A percentile compares a stretch with the other conserved stretches of the same genome.
Conservation (phyloP, 2,797 vertebrate genomes). For the Crocodylus rhombifer region DNA sequence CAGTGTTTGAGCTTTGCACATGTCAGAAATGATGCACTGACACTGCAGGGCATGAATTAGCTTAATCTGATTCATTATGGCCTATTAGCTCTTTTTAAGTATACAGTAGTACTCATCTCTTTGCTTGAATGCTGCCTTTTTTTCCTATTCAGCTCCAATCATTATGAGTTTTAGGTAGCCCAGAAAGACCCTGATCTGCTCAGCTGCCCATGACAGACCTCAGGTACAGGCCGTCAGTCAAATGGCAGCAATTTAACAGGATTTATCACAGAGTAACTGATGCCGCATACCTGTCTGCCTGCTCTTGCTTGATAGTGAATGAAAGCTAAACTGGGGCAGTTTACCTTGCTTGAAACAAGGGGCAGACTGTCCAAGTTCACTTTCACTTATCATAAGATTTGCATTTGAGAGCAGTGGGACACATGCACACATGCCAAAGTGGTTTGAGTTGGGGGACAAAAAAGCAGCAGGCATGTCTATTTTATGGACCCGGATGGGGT, state of each 20-base stretch:
- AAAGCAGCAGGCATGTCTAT: neutral
- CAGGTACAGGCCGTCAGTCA: too few relatives aligned
- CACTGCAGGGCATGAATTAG: fast-evolving
- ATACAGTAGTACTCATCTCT: too few relatives aligned
- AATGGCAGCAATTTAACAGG: too few relatives aligned
- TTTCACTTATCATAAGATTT: neutral
- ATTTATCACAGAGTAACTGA: too few relatives aligned
- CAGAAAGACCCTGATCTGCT: neutral
- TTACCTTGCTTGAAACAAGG: too few relatives aligned
- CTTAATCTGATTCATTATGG: fast-evolving
- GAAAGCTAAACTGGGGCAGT: too few relatives aligned
- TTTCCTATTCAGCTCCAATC: neutral
- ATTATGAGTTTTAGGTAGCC: neutral
- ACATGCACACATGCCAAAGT: neutral
- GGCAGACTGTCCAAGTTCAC: too few relatives aligned
- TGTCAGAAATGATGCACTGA: fast-evolving
- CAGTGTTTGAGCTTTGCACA: fast-evolving
- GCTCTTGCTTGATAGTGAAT: too few relatives aligned
- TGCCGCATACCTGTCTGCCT: too few relatives aligned
- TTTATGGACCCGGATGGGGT: too few relatives aligned
- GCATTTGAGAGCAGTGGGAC: neutral
- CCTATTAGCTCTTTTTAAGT: neutral
- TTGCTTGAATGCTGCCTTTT: neutral
- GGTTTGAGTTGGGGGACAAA: neutral
- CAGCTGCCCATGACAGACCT: fast-evolving